Percentiles rank a stretch among this genome's conserved stretches.
These are phyloP conservation scores for Coregonus clupeaformis DNA, from an alignment of 2,113 vertebrate species.

Conservation along the genomic window DNA sequence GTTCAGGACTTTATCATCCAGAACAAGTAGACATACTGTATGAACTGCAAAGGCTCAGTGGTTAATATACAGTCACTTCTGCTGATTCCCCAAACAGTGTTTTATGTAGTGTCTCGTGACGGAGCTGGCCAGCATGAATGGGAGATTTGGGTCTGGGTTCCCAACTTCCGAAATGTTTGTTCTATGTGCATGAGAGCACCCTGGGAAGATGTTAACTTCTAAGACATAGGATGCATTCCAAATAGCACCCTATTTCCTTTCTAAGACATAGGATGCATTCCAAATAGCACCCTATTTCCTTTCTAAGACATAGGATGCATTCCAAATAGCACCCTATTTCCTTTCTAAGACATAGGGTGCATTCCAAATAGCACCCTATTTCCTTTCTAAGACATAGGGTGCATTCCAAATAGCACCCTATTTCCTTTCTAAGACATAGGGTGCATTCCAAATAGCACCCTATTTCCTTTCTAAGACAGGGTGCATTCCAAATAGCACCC, in stretches of 20 bases:
- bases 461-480: no score
- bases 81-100: background rate
- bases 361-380: background rate
- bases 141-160: no score
- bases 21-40: background rate
- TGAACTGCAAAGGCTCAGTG: background rate
- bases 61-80: background rate
- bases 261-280: accelerated
- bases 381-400: accelerated
- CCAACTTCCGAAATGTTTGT: background rate
- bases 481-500: background rate
- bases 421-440: no score
- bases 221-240: background rate
- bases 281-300: no score
- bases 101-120: no score
- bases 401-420: background rate
- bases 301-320: accelerated
- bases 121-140: no score
- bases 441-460: background rate
- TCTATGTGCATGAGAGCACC: background rate
- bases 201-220: background rate
- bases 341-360: accelerated
- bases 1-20: background rate
- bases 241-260: no score
- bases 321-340: no score